Evolutionary conservation across 2,888 invertebrate genomes (phyloP), one percentile per base, ranked within the genome.

Genomic region (Eumerus sabulonum): DNA sequence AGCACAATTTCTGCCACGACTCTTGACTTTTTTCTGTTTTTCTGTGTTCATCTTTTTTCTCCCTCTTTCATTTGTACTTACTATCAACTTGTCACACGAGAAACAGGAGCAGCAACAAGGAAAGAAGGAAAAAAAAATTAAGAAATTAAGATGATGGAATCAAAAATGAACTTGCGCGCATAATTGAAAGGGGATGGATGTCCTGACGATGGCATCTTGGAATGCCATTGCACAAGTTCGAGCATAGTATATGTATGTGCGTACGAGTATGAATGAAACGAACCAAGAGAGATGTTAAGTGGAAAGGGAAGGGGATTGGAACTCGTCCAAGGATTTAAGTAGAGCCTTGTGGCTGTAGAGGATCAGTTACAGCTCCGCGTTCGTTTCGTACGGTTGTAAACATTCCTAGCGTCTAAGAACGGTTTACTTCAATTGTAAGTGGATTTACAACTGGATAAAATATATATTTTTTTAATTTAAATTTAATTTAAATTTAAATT

Each of bases 321-420:
- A 71, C 51, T 59, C 60, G 81, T 85, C 84, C 86, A 86, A 87
- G 88, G 85, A 87, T 87, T 87, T 85, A 82, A 84, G 74, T 81
- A 82, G 77, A 83, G 82, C 38, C 45, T 18, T 14, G 17, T 16
- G 56, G 53, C 45, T 27, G 70, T 44, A 77, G 82, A 84, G 82
- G 87, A 88, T 88, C 89, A 88, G 88, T 88, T 85, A 82, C 84
- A 84, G 84, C 85, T 85, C 81, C 83, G 81, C 82, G 82, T 81
- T 84, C 86, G 83, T 72, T 82, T 76, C 83, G 81, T 85, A 83
- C 87, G 85, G 86, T 86, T 83, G 83, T 82, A 79, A 83, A 82
- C 53, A 62, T 35, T 48, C 14, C 13, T 13, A 44, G n/a, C 9
- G 14, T 9, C 19, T 17, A 16, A 56, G 59, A 60, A 42, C 44